Evolutionary conservation across 2,113 vertebrate species (phyloP), one percentile per base, ranked within the genome.

Genomic region (Aepyceros melampus): DNA sequence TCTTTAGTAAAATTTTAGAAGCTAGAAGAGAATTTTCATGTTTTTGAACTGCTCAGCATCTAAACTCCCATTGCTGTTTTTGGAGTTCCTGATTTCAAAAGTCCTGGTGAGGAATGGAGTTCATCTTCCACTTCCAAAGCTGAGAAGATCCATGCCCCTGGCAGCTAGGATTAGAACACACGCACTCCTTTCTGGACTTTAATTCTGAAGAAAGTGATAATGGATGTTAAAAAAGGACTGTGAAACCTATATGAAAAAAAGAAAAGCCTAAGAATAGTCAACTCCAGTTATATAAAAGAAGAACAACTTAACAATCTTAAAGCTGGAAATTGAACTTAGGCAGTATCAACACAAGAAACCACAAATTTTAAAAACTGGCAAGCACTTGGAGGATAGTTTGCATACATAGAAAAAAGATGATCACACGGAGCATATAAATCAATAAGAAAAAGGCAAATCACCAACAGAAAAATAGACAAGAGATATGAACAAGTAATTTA

Each of bases 11-110:
- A 55, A 74, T 55, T 84, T 94, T 87, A 74, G 71, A 97, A 58
- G 43, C 67, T 53, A 56, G n/a, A 43, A 3, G 53, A 8, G 7
- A 78, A 89, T 60, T 96, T 96, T 74, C 40, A 76, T 94, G 56
- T 7, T 76, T 95, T 97, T 84, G 88, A 81, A 74, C 74, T 97
- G 56, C 31, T 29, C 29, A 81, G 62, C 2, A 36, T 67, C 47
- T 97, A 74, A 85, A 84, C 84, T 82, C 58, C 45, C n/a, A 51
- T 62, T 64, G 21, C 33, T 82, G 14, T 56, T 82, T 90, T 14
- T 43, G 55, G 40, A 82, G 21, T 76, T 88, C 76, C 47, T 95
- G 47, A 88, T 89, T 97, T 94, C 60, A 93, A 89, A 79, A 87
- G 64, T 84, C 27, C 64, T 36, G 5, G 33, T 36, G 31, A 89